Conservation (phyloP, 2,888 invertebrate species). For the Cantharis flavilabris region DNA sequence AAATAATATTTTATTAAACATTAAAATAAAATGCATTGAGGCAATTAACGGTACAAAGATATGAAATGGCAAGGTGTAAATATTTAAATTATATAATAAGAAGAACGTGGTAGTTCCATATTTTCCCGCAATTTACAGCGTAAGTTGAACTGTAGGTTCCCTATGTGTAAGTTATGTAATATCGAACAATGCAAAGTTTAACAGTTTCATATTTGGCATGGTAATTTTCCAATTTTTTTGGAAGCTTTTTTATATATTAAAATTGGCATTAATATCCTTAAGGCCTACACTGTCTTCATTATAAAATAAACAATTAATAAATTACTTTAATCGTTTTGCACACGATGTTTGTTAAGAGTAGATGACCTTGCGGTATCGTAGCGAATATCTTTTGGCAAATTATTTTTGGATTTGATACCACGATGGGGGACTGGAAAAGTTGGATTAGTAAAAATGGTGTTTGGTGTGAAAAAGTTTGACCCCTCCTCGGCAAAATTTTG, state of each 20-base stretch:
- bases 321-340: neutral
- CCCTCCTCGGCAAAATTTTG: neutral
- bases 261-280: neutral
- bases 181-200: too few relatives aligned
- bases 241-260: neutral
- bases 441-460: neutral
- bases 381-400: neutral
- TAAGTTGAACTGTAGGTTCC: neutral
- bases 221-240: neutral
- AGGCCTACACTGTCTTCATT: neutral
- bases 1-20: neutral
- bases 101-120: too few relatives aligned
- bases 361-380: neutral
- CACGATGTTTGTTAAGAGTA: neutral
- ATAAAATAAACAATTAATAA: neutral
- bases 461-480: neutral
- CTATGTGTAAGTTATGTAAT: too few relatives aligned
- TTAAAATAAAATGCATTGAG: constrained; percentile 4
- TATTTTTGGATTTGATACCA: neutral
- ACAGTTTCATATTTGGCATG: neutral
- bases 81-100: neutral
- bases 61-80: constrained; percentile 11
- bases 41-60: constrained; percentile 14
- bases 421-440: neutral
- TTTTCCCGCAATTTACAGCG: neutral